Evolutionary conservation across 2,888 invertebrate genomes (phyloP), one percentile per base, ranked within the genome.

Genomic region (Hipparchia sbordonii): DNA sequence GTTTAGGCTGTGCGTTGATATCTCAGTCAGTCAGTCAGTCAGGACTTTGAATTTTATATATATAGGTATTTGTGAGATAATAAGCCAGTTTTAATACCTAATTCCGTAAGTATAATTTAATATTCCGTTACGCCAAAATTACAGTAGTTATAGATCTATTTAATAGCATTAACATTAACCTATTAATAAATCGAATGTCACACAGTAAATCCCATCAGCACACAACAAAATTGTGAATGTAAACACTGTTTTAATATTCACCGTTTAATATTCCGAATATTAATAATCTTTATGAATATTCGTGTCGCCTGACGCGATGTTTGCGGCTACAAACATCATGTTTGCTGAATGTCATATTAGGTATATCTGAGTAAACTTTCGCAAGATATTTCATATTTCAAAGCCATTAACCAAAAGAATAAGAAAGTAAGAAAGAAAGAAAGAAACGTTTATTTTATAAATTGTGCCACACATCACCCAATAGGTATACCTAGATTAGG

Each of bases 221-320:
- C 56, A 56, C 13, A 10, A 10, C 52, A 5, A 52, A 52, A 4
- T 52, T 52, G 56, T 57, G 10, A 33, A 5, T 33, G 13, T 6
- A 48, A 48, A 63, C 48, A 48, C 48, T 46, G 10, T 45, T 39
- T 57, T 57, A 39, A 48, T 48, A 48, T 48, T 48, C 48, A 48
- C 8, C 48, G 48, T 48, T 48, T 45, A 67, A 45, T 67, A 67
- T 67, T 67, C 67, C 7, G 45, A 67, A 57, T 57, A 67, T 59
- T 67, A 59, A 57, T 67, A 54, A 67, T 52, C 8, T 33, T 56
- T 39, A 67, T 67, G 61, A 61, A 61, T 61, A 61, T 61, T 51
- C n/a, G 66, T 56, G 54, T 56, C 13, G 54, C 54, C 13, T 56
- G 54, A 56, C 54, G 54, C 54, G 12, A 52, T 52, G 12, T 52